Percentiles rank a stretch among this genome's conserved stretches.
Evolutionary conservation across 1,140 invertebrate species (phyloP).

Genomic region (Drosophila ogumai): DNA sequence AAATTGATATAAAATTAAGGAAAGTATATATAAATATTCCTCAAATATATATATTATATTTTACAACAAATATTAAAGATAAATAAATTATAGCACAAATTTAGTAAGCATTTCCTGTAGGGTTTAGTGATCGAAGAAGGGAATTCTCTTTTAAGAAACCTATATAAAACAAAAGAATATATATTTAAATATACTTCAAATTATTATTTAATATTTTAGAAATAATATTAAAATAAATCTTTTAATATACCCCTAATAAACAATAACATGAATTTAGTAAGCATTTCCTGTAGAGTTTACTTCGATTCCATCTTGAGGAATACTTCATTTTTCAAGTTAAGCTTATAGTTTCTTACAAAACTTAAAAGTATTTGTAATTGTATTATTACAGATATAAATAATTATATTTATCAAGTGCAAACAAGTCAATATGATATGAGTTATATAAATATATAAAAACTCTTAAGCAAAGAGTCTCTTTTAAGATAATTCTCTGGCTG

Average conservation of each 20-base stretch:
- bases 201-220: too few species aligned
- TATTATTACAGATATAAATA: not conserved
- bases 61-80: too few species aligned
- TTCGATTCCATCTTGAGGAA: too few species aligned
- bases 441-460: conserved; percentile 6
- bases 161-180: not conserved
- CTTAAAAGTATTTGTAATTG: too few species aligned
- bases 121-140: not conserved
- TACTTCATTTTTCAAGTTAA: not conserved
- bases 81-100: too few species aligned
- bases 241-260: too few species aligned
- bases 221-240: too few species aligned
- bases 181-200: not conserved
- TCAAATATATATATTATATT: too few species aligned
- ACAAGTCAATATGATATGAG: too few species aligned
- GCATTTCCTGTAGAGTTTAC: too few species aligned
- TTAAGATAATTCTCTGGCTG: conserved; percentile 2
- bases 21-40: not conserved
- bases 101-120: too few species aligned
- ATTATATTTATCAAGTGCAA: not conserved
- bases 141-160: conserved; percentile 3
- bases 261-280: too few species aligned
- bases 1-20: not conserved
- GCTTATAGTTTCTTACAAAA: not conserved
- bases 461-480: not conserved